A percentile compares a stretch with the other conserved stretches of the same genome.
These are phyloP conservation scores for Sinodicranocentrus sp. DNA, from an alignment of 2,888 invertebrate genomes.

Conservation along the genomic window DNA sequence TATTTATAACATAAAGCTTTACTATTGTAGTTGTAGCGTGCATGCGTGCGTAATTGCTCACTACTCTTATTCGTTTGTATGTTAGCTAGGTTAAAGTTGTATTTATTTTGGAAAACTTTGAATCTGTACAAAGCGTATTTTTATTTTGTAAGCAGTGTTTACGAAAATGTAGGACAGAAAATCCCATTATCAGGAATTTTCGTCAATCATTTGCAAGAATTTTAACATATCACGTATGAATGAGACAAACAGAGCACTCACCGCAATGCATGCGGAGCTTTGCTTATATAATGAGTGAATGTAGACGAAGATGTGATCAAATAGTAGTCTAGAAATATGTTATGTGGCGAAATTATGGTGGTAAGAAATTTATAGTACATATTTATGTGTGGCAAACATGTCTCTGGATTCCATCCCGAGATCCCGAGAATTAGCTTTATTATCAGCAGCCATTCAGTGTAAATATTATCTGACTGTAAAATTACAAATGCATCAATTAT, in stretches of 20 bases:
- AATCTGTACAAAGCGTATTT: too few species aligned
- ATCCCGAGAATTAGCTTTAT: not conserved
- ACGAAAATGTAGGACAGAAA: slow-evolving; percentile 20
- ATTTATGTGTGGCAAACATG: not conserved
- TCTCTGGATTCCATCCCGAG: not conserved
- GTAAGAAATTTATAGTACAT: not conserved
- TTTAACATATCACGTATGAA: slow-evolving; percentile 71
- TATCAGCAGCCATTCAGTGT: not conserved
- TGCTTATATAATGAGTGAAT: slow-evolving; percentile 4
- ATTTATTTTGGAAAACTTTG: too few species aligned
- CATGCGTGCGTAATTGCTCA: too few species aligned
- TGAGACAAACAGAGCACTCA: slow-evolving; percentile 22
- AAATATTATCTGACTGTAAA: too few species aligned
- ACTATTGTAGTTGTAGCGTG: too few species aligned
- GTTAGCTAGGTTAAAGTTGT: too few species aligned
- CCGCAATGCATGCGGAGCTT: not conserved
- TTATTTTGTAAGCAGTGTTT: slow-evolving; percentile 7
- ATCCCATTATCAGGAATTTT: not conserved
- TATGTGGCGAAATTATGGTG: not conserved
- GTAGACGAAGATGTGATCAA: too few species aligned
- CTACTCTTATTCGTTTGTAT: too few species aligned
- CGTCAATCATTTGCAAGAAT: slow-evolving; percentile 69
- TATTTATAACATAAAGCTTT: too few species aligned
- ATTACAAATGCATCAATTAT: too few species aligned
- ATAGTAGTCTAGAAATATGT: too few species aligned